Evolutionary conservation across 2,797 vertebrate genomes (phyloP).

Genomic region (Holocentrus rufus): DNA sequence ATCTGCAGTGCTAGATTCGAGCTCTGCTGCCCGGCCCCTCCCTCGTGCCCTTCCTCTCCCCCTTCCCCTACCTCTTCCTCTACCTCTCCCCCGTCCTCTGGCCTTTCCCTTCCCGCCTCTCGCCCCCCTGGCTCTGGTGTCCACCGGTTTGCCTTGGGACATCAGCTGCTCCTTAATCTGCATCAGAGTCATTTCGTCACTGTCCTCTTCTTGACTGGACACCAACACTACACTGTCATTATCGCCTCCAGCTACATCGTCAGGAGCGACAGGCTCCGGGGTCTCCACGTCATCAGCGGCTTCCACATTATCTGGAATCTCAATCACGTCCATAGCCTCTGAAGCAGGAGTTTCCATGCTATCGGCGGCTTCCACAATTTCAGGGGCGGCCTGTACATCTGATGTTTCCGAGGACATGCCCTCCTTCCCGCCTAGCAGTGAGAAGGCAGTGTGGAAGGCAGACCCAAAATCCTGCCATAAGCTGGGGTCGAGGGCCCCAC

Average conservation of each 20-base stretch:
- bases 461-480: slow-evolving; percentile 76
- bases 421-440: slow-evolving; percentile 66
- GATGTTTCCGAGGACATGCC: slow-evolving; percentile 62
- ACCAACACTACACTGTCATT: slow-evolving; percentile 62
- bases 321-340: slow-evolving; percentile 37
- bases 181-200: slow-evolving; percentile 84
- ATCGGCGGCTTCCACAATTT: slow-evolving; percentile 57
- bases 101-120: slow-evolving; percentile 69
- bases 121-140: slow-evolving; percentile 51
- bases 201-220: slow-evolving; percentile 84
- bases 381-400: slow-evolving; percentile 74
- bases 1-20: slow-evolving; percentile 42
- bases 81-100: slow-evolving; percentile 61
- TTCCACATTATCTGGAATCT: slow-evolving; percentile 41
- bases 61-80: slow-evolving; percentile 70
- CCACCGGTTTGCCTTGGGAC: slow-evolving; percentile 31
- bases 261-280: slow-evolving; percentile 20
- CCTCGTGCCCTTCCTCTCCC: slow-evolving; percentile 72
- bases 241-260: slow-evolving; percentile 28
- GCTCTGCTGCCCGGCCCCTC: slow-evolving; percentile 51
- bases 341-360: slow-evolving; percentile 17
- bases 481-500: slow-evolving; percentile 79
- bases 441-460: slow-evolving; percentile 73
- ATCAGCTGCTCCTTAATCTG: slow-evolving; percentile 81
- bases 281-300: slow-evolving; percentile 46